Base-by-base conservation (phyloP, 1,140 invertebrate species). In the Dreissena polymorpha region DNA sequence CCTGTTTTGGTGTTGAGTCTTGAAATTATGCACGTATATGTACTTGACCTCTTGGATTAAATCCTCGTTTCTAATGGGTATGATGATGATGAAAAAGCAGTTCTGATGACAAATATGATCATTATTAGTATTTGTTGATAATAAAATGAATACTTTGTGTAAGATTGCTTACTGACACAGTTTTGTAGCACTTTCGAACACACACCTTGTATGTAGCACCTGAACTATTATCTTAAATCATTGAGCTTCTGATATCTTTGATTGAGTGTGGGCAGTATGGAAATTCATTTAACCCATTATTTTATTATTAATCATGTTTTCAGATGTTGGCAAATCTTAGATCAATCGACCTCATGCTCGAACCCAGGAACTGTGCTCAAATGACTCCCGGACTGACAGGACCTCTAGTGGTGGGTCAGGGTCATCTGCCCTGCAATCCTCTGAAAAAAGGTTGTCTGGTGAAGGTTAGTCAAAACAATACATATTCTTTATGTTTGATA, bases 111-210 rank as follows among this genome's bases (percentile, higher is more conserved):
- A n/a, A n/a, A n/a, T n/a, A n/a, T n/a, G n/a, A n/a, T n/a, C n/a
- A n/a, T n/a, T n/a, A n/a, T n/a, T n/a, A n/a, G n/a, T n/a, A n/a
- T n/a, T n/a, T n/a, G n/a, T n/a, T n/a, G n/a, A n/a, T n/a, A n/a
- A n/a, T n/a, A n/a, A n/a, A n/a, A n/a, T n/a, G n/a, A n/a, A n/a
- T n/a, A n/a, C n/a, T n/a, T 60, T 60, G n/a, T 60, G 55, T 60
- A 14, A 60, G 55, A 60, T 60, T 60, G 55, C 55, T 60, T 60
- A 60, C 55, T 14, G 13, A 60, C n/a, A n/a, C 55, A 60, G 55
- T 60, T 60, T 60, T 60, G n/a, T 60, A 60, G 55, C 55, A 60
- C 55, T 60, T 60, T 60, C 13, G 55, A 60, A 60, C 55, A 60
- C 55, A 60, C 55, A 60, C n/a, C n/a, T 13, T 60, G n/a, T 60